A percentile compares a stretch with the other conserved stretches of the same genome.
Evolutionary conservation across 1,140 invertebrate genomes (phyloP).

Genomic region (Leptopilina boulardi): DNA sequence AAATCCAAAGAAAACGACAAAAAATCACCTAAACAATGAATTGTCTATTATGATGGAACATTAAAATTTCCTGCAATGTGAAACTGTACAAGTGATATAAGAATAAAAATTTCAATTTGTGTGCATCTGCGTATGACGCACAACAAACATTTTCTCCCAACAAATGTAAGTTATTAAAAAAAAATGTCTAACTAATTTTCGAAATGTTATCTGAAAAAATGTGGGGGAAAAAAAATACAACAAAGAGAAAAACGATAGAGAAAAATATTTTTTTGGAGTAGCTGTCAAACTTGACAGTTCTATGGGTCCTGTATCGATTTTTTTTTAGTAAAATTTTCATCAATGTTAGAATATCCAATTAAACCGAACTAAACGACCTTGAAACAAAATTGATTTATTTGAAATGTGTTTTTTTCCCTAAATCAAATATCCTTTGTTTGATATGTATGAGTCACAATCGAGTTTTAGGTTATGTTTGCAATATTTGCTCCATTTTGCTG

Average conservation of each 20-base stretch:
- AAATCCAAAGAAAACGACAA: constrained; percentile 41
- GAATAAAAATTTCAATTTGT: background rate
- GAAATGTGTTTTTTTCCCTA: background rate
- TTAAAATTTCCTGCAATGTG: background rate
- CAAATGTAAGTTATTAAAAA: background rate
- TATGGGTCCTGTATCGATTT: background rate
- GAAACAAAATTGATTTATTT: background rate
- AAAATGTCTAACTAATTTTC: background rate
- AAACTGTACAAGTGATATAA: constrained; percentile 23
- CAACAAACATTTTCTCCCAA: background rate
- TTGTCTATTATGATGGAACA: background rate
- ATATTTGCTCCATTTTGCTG: background rate
- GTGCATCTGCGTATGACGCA: constrained; percentile 12
- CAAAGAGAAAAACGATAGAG: background rate
- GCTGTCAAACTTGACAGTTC: background rate
- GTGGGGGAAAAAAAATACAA: background rate
- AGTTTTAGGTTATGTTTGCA: constrained; percentile 32
- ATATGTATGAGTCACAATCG: background rate
- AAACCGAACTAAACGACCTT: background rate
- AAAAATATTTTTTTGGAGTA: constrained; percentile 11
- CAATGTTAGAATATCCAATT: background rate
- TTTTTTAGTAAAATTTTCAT: background rate
- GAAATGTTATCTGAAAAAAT: too few species aligned
- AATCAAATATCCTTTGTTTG: background rate
- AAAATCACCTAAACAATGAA: constrained; percentile 38